phyloP scores from a whole-genome alignment of 2,113 vertebrate genomes.

The Hippocampus comes region DNA sequence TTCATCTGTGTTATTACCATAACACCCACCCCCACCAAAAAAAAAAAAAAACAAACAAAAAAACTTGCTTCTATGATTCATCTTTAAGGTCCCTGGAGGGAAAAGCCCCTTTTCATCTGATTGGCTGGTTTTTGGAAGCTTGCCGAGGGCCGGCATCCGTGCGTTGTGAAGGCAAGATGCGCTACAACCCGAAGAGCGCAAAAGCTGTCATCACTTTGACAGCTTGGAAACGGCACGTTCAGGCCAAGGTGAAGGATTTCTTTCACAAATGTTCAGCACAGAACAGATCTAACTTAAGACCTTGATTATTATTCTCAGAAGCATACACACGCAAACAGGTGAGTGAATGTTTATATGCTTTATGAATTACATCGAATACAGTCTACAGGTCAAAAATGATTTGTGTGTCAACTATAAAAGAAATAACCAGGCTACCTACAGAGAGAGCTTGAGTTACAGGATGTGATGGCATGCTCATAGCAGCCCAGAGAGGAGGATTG shows the following conservation, averaged over 20 bases:
- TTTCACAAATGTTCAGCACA: not conserved
- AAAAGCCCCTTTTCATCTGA: not conserved
- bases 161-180: not conserved
- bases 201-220: not conserved
- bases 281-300: not conserved
- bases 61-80: not conserved
- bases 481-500: conserved; percentile 33
- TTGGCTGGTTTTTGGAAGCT: not conserved
- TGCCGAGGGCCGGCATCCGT: not conserved
- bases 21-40: no score
- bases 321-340: not conserved
- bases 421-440: not conserved
- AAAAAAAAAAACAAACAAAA: not conserved
- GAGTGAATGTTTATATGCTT: not conserved
- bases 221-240: not conserved
- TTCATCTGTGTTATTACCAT: not conserved
- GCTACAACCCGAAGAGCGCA: not conserved
- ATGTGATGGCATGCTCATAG: conserved; percentile 18
- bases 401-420: no score
- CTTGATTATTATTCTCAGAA: not conserved
- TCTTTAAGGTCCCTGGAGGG: not conserved
- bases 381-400: not conserved
- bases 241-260: not conserved
- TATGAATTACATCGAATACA: no score
- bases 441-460: not conserved